These are phyloP conservation scores for Ispidina lecontei DNA, from an alignment of 2,797 vertebrate genomes.

Conservation along the genomic window DNA sequence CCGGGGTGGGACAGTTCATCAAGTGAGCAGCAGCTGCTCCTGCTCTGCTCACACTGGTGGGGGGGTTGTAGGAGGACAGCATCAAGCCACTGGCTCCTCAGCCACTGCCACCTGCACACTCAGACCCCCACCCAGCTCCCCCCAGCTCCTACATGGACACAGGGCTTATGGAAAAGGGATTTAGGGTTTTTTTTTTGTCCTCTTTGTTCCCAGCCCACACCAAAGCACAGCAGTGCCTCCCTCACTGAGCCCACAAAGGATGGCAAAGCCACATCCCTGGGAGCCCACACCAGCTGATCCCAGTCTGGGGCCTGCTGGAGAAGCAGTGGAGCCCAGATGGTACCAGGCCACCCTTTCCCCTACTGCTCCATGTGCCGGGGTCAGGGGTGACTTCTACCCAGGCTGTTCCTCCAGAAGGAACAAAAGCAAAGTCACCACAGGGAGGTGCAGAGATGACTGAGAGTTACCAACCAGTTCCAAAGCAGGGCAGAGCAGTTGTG, in stretches of 20 bases:
- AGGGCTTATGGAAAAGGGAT: accelerated
- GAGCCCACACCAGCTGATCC: background rate
- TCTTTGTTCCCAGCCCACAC: background rate
- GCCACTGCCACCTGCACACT: background rate
- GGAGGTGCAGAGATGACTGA: background rate
- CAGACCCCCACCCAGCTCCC: background rate
- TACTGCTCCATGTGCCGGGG: accelerated
- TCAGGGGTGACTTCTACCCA: accelerated
- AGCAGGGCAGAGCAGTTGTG: accelerated
- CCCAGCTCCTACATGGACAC: accelerated
- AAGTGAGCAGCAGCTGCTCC: background rate
- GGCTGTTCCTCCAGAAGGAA: accelerated
- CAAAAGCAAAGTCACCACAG: background rate
- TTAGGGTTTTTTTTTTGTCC: background rate
- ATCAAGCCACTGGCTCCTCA: background rate
- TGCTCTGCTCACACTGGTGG: background rate
- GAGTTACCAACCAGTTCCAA: background rate
- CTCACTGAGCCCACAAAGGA: accelerated
- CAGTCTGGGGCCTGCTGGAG: background rate
- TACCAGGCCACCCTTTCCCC: background rate
- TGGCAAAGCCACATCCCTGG: background rate
- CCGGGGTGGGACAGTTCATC: background rate
- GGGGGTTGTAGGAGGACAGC: accelerated
- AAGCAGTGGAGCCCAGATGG: background rate
- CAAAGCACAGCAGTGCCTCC: background rate